Percentiles rank a stretch among this genome's conserved stretches.
Conservation (phyloP, 2,113 vertebrate species). For the Tragelaphus scriptus region DNA sequence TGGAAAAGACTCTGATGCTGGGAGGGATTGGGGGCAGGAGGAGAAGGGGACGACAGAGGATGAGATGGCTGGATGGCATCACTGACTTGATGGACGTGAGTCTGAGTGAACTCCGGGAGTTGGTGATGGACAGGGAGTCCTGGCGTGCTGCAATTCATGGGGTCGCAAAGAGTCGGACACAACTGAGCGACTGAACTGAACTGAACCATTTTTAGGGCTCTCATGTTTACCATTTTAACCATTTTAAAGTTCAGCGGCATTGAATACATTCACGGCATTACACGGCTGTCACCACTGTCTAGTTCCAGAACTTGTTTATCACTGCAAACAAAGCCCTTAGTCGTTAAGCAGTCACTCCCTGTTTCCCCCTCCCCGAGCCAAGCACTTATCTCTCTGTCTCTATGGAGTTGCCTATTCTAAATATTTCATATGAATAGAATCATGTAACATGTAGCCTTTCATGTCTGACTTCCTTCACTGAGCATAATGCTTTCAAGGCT, state of each 20-base stretch:
- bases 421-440: background rate
- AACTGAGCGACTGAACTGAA: too few relatives aligned
- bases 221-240: background rate
- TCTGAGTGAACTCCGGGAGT: too few relatives aligned
- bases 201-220: background rate
- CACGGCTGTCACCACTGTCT: rapidly evolving
- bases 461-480: background rate
- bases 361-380: background rate
- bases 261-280: background rate
- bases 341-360: rapidly evolving
- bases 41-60: too few relatives aligned
- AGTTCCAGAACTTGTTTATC: background rate
- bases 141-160: too few relatives aligned
- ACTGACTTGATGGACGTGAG: too few relatives aligned
- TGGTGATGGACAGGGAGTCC: too few relatives aligned
- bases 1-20: too few relatives aligned
- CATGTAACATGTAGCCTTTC: rapidly evolving
- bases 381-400: background rate
- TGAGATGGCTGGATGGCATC: too few relatives aligned
- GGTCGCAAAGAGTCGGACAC: too few relatives aligned
- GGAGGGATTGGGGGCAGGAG: too few relatives aligned
- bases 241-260: background rate
- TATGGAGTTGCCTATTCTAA: background rate
- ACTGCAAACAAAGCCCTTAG: background rate
- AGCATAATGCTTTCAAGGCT: background rate